Percentiles rank a stretch among this genome's conserved stretches.
Evolutionary conservation across 2,113 vertebrate species (phyloP).

Genomic region (Gambusia holbrooki): DNA sequence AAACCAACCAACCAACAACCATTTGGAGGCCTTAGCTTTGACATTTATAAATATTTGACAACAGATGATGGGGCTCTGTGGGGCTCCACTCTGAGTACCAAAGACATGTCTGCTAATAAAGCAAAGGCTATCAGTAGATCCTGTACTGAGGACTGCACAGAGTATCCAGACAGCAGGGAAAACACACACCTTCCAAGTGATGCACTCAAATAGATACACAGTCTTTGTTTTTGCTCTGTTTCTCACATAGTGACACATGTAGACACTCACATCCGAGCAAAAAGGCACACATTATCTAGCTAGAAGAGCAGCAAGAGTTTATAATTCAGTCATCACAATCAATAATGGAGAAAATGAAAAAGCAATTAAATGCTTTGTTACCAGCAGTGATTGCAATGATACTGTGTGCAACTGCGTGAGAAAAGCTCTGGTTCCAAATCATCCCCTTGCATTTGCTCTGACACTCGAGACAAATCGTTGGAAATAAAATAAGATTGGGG

Average conservation of each 20-base stretch:
- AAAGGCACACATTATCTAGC: neutral
- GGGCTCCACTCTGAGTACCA: constrained; percentile 53
- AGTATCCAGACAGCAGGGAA: constrained; percentile 25
- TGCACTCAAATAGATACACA: neutral
- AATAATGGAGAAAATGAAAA: constrained; percentile 42
- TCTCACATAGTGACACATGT: constrained; percentile 3
- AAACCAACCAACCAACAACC: constrained; percentile 34
- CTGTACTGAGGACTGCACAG: constrained; percentile 20
- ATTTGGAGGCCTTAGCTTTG: constrained; percentile 50
- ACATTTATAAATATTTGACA: constrained; percentile 75
- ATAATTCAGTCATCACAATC: constrained; percentile 31
- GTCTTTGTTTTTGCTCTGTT: neutral
- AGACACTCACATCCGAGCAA: neutral
- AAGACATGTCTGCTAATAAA: constrained; percentile 57
- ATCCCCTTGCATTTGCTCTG: constrained; percentile 9
- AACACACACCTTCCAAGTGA: constrained; percentile 17
- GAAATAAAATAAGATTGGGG: constrained; percentile 28
- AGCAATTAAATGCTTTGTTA: constrained; percentile 36
- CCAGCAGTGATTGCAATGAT: constrained; percentile 31
- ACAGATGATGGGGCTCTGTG: constrained; percentile 60
- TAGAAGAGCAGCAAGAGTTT: constrained; percentile 6
- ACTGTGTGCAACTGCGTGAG: neutral
- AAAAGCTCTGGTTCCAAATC: neutral
- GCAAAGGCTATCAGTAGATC: constrained; percentile 41
- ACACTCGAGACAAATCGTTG: constrained; percentile 36